phyloP scores from a whole-genome alignment of 2,888 invertebrate species.

The Tipula confusa region DNA sequence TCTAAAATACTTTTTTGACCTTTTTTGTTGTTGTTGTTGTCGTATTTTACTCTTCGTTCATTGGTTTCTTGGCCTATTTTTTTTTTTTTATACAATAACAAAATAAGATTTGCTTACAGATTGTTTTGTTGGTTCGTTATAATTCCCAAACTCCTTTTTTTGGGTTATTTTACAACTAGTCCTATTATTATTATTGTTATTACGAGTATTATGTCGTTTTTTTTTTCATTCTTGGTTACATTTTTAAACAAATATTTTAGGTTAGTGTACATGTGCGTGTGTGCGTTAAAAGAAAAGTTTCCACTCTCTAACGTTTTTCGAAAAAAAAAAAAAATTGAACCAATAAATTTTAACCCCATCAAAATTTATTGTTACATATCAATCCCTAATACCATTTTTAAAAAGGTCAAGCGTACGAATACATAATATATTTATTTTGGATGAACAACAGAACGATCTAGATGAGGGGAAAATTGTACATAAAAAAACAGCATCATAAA shows the following conservation, averaged over 20 bases:
- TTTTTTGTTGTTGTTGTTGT: neutral
- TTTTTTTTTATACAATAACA: neutral
- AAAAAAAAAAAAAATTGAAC: neutral
- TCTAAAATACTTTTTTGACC: neutral
- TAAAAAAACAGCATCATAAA: too few relatives aligned
- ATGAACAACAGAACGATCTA: neutral
- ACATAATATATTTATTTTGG: neutral
- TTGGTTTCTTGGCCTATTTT: neutral
- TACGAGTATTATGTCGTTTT: neutral
- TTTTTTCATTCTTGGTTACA: neutral
- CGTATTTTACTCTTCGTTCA: neutral
- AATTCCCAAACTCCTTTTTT: neutral
- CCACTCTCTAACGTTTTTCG: neutral
- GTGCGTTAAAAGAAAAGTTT: neutral
- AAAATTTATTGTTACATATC: neutral
- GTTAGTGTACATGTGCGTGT: neutral
- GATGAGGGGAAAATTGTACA: neutral
- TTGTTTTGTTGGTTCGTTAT: neutral
- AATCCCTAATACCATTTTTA: neutral
- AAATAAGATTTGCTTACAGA: neutral
- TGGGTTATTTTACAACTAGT: neutral
- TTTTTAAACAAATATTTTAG: neutral
- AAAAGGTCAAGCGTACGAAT: neutral
- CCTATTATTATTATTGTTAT: neutral
- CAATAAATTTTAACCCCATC: conserved; percentile 20